Percentiles rank a stretch among this genome's conserved stretches.
phyloP scores from a whole-genome alignment of 1,140 invertebrate genomes.

The Achroia grisella region DNA sequence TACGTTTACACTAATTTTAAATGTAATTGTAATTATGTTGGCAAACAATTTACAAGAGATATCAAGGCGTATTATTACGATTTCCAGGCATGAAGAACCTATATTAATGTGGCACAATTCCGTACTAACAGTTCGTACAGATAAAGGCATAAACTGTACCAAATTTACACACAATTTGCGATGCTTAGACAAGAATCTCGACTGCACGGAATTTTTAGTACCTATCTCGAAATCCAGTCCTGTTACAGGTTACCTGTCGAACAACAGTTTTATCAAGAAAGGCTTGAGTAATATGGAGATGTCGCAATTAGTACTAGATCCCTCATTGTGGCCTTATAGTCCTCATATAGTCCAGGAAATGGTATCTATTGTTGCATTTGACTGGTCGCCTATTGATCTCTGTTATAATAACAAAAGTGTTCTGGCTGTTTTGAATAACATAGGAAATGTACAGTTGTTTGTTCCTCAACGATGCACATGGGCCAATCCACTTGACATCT shows the following conservation, averaged over 20 bases:
- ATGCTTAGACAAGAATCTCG: conserved; percentile 41
- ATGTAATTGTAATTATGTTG: neutral
- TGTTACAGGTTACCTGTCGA: conserved; percentile 23
- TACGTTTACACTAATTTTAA: no score
- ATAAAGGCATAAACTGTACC: conserved; percentile 37
- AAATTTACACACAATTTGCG: conserved; percentile 41
- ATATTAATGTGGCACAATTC: conserved; percentile 33
- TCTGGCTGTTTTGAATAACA: conserved; percentile 44
- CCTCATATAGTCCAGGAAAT: conserved; percentile 31
- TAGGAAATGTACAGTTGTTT: conserved; percentile 46
- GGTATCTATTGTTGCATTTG: conserved; percentile 20
- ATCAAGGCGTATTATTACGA: conserved; percentile 19
- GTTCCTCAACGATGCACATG: conserved; percentile 18
- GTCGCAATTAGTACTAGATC: conserved; percentile 40
- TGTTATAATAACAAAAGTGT: conserved; percentile 26
- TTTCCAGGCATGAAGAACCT: conserved; percentile 39
- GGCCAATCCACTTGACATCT: conserved; percentile 30
- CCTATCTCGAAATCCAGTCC: conserved; percentile 30
- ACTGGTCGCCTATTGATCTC: conserved; percentile 39
- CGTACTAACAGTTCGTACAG: conserved; percentile 22
- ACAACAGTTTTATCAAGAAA: conserved; percentile 16
- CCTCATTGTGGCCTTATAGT: conserved; percentile 49
- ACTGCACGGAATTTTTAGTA: conserved; percentile 30
- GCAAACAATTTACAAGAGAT: neutral
- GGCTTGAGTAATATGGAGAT: conserved; percentile 39